Evolutionary conservation across 2,888 invertebrate species (phyloP).

Genomic region (Euspilapteryx auroguttella): DNA sequence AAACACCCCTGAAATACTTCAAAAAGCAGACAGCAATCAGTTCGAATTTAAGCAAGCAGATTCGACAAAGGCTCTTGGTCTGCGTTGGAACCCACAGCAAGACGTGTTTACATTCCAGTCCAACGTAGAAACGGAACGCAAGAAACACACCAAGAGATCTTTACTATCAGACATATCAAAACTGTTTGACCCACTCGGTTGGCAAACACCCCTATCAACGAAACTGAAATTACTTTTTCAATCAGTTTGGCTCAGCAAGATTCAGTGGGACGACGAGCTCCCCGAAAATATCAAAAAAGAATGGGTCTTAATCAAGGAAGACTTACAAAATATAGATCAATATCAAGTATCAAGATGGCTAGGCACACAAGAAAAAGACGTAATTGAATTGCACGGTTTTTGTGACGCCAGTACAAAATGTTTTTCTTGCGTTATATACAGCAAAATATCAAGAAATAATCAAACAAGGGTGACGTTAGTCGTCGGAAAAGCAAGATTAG

Average conservation of each 20-base stretch:
- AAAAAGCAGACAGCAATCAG: neutral
- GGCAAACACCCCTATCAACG: constrained; percentile 3
- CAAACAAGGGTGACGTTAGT: neutral
- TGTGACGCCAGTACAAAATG: constrained; percentile 4
- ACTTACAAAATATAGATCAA: neutral
- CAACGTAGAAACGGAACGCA: neutral
- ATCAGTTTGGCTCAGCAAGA: constrained; percentile 3
- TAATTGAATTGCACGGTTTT: constrained; percentile 1
- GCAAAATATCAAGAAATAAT: neutral
- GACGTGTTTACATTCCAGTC: neutral
- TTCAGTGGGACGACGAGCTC: neutral
- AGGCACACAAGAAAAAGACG: neutral
- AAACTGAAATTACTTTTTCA: constrained; percentile 6
- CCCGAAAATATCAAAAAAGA: neutral
- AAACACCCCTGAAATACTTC: neutral
- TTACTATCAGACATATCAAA: constrained; percentile 1
- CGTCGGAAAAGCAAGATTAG: constrained; percentile 1
- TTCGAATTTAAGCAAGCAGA: constrained; percentile 1
- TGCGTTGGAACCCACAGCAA: constrained; percentile 1
- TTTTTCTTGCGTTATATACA: constrained; percentile 3
- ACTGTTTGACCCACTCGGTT: constrained; percentile 4
- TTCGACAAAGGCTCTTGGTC: neutral
- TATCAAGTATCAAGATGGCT: neutral
- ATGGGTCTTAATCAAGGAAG: neutral
- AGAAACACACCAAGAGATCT: neutral